Conservation (phyloP, 2,888 invertebrate genomes). For the Reticulitermes lucifugus region DNA sequence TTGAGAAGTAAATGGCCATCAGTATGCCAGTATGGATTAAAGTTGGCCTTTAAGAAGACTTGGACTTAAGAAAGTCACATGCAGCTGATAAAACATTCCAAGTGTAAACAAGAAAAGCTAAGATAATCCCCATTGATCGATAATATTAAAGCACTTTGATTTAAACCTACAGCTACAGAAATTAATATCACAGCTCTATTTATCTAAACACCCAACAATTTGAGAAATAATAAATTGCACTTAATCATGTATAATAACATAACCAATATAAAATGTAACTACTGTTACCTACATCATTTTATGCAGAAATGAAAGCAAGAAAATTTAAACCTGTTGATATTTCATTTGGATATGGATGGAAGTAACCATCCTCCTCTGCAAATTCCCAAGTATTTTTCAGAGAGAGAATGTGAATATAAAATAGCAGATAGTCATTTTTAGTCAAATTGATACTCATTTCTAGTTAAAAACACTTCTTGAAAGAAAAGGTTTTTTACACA, state of each 20-base stretch:
- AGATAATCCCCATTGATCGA: neutral
- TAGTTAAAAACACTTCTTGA: too few relatives aligned
- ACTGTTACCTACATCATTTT: neutral
- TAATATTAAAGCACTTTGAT: neutral
- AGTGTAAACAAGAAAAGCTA: neutral
- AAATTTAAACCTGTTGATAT: neutral
- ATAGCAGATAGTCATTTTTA: too few relatives aligned
- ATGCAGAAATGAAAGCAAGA: too few relatives aligned
- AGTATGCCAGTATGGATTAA: neutral
- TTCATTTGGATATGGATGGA: neutral
- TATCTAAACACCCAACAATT: neutral
- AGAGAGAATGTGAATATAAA: too few relatives aligned
- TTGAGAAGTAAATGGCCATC: neutral
- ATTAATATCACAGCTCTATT: conserved; percentile 4
- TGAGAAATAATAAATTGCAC: neutral
- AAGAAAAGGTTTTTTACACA: too few relatives aligned
- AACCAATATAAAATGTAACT: neutral
- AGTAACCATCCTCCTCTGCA: too few relatives aligned
- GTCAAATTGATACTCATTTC: too few relatives aligned
- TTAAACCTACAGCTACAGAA: neutral
- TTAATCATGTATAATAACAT: neutral
- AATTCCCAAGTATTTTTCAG: too few relatives aligned
- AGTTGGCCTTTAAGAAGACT: neutral
- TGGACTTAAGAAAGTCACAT: neutral
- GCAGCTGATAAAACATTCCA: neutral